Base-by-base conservation (phyloP, 30 jellyfish, hydroid and myxozoan species). In the Hydractinia symbiolongicarpus region DNA sequence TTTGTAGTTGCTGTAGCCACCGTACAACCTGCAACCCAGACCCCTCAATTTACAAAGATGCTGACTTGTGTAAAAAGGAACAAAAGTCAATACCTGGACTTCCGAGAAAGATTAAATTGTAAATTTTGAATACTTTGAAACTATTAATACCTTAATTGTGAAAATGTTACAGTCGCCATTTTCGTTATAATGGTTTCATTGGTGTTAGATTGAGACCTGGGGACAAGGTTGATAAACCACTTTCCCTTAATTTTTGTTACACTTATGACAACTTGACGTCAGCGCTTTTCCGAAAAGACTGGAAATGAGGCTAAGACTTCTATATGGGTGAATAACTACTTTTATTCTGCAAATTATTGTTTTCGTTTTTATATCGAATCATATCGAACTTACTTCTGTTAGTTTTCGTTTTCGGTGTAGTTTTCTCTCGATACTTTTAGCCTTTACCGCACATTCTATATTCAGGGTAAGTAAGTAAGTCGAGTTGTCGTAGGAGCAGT, bases 391-490 rank as follows among this genome's bases (percentile, higher is more conserved):
- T 6, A 64, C 74, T 64, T 64, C 4, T 64, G 9, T n/a, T 64
- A 13, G 4, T 7, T 64, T 64, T 64, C 9, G 0, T 64, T 64
- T 64, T 64, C 74, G 40, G 0, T 13, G 4, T 9, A 51, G 19
- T 64, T 13, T 64, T 64, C 0, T 4, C 52, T 7, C 52, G 74
- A 64, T 6, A 64, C 19, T 64, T 64, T 13, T 30, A 2, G 44
- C 83, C 69, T n/a, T 50, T 50, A 44, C 54, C 61, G 68, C 66
- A 74, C 8, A 4, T 74, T 74, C 1, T 30, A 58, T 74, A 55
- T 1, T 55, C 83, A 5, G 85, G 85, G 50, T 77, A 77, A 44
- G 85, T 77, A 77, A 44, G 85, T 77, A 10, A 77, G 76, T 77
- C 60, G 56, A n/a, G 5, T 77, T 30, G 44, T 50, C 17, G 60